Evolutionary conservation across 2,113 vertebrate genomes (phyloP).

Genomic region (Bos taurus): DNA sequence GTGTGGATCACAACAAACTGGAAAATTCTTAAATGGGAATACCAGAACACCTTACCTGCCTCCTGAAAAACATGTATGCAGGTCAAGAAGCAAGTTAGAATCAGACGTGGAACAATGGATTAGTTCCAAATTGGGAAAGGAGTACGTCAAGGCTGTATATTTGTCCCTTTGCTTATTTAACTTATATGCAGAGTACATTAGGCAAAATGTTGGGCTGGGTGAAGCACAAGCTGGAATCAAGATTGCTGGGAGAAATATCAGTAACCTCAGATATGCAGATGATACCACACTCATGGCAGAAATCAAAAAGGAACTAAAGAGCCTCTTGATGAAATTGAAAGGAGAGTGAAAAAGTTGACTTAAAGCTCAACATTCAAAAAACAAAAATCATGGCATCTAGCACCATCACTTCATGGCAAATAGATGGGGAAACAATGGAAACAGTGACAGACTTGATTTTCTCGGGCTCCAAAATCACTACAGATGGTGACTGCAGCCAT

Average conservation of each 20-base stretch:
- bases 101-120: background rate
- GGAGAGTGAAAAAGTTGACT: background rate
- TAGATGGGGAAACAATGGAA: background rate
- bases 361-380: background rate
- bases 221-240: background rate
- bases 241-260: background rate
- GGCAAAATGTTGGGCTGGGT: background rate
- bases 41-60: background rate
- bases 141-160: background rate
- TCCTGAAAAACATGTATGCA: background rate
- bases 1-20: background rate
- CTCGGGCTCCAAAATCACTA: background rate
- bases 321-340: background rate
- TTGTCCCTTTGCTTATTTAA: background rate
- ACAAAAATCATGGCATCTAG: background rate
- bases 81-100: background rate
- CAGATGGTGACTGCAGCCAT: background rate
- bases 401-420: background rate
- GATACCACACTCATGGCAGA: background rate
- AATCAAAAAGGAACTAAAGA: background rate
- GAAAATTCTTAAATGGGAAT: background rate
- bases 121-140: background rate
- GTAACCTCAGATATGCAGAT: background rate
- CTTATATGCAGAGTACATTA: background rate
- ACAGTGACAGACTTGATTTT: background rate